phyloP scores from a whole-genome alignment of 2,888 invertebrate genomes.

The Incurvaria masculella region DNA sequence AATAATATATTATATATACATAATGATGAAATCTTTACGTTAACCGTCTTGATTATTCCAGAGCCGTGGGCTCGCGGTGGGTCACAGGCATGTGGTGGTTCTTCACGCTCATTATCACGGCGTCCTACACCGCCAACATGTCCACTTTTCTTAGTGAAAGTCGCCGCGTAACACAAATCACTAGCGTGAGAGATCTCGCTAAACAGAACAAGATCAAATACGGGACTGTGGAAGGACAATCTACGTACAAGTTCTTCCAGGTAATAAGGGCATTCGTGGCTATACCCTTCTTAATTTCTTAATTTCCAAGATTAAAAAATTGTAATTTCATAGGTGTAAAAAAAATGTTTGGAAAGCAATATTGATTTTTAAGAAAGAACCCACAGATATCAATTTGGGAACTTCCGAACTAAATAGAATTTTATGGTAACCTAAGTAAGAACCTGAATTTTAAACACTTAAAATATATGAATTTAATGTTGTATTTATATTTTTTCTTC shows the following conservation, averaged over 20 bases:
- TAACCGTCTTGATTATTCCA: too few species aligned
- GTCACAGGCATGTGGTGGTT: constrained; percentile 93
- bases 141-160: constrained; percentile 82
- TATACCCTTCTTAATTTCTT: background rate
- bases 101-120: constrained; percentile 86
- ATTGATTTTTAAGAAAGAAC: too few species aligned
- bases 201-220: constrained; percentile 84
- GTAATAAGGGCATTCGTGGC: constrained; percentile 37
- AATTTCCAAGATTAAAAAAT: background rate
- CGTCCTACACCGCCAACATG: constrained; percentile 72
- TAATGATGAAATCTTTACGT: background rate
- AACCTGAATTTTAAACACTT: too few species aligned
- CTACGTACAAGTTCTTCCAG: constrained; percentile 82
- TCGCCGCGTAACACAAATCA: constrained; percentile 76
- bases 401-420: too few species aligned
- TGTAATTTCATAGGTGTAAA: too few species aligned
- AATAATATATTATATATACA: too few species aligned
- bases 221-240: constrained; percentile 74
- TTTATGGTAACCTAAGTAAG: too few species aligned
- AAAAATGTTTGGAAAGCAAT: too few species aligned
- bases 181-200: constrained; percentile 76
- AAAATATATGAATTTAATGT: too few species aligned
- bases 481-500: too few species aligned
- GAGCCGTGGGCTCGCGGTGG: constrained; percentile 86
- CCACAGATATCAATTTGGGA: too few species aligned